Conservation (phyloP, 2,797 vertebrate genomes). For the Pantherophis alleghaniensis region DNA sequence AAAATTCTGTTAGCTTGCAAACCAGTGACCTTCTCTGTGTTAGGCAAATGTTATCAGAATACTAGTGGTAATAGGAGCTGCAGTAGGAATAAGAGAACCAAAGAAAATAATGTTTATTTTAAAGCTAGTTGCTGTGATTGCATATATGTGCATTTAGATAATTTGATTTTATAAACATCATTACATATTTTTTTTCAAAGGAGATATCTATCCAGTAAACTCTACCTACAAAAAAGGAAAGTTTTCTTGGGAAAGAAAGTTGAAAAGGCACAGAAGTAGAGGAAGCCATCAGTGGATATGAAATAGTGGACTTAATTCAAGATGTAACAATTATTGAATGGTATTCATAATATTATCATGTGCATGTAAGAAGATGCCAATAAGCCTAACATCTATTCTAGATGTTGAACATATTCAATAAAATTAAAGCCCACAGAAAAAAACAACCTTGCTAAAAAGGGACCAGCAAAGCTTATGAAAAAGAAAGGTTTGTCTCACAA, state of each 20-base stretch:
- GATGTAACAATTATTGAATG: background rate
- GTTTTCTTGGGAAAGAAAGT: background rate
- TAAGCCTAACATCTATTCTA: background rate
- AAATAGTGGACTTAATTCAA: background rate
- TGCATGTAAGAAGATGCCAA: background rate
- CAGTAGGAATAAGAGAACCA: background rate
- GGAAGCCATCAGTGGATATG: background rate
- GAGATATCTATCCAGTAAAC: background rate
- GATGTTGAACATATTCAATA: background rate
- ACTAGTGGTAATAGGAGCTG: background rate
- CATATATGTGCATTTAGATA: background rate
- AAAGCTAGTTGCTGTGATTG: background rate
- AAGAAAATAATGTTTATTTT: background rate
- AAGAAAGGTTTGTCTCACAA: background rate
- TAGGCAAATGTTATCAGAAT: background rate
- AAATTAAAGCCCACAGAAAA: background rate
- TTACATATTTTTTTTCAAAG: background rate
- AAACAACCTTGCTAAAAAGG: background rate
- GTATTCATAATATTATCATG: background rate
- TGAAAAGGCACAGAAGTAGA: background rate
- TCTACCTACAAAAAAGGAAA: background rate
- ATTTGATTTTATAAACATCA: background rate
- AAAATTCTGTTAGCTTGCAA: background rate
- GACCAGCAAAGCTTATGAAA: background rate
- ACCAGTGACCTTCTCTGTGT: background rate